Evolutionary conservation across 2,797 vertebrate species (phyloP).

Genomic region (Danionella dracula): DNA sequence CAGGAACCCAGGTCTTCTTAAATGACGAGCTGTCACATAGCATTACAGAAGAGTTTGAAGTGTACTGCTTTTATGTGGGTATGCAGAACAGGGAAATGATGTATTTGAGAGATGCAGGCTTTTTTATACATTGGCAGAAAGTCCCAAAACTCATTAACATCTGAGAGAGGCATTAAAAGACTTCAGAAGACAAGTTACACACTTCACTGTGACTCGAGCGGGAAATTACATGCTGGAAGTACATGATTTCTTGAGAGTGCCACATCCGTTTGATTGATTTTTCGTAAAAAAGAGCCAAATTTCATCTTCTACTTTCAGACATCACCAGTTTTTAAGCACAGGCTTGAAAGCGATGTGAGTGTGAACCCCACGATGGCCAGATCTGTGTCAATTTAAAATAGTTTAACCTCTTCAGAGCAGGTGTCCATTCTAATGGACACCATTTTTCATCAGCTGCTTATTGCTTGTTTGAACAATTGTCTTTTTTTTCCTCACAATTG

Average conservation of each 20-base stretch:
- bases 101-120: slow-evolving; percentile 46
- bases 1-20: slow-evolving; percentile 54
- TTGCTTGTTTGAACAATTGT: no score
- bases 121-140: slow-evolving; percentile 19
- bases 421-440: no score
- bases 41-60: slow-evolving; percentile 49
- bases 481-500: no score
- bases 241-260: slow-evolving; percentile 1
- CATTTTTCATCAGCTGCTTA: no score
- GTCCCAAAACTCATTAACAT: slow-evolving; percentile 29
- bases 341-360: no score
- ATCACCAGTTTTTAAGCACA: no score
- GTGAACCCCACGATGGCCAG: no score
- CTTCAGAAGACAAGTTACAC: slow-evolving; percentile 21
- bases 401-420: no score
- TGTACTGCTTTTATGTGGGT: slow-evolving; percentile 55
- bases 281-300: no score
- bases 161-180: slow-evolving; percentile 33
- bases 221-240: slow-evolving; percentile 35
- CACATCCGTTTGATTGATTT: background rate
- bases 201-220: slow-evolving; percentile 10
- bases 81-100: slow-evolving; percentile 48
- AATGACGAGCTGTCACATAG: slow-evolving; percentile 66
- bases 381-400: no score
- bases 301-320: no score